These are phyloP conservation scores for Griposia aprilina DNA, from an alignment of 2,888 invertebrate genomes.

Conservation along the genomic window DNA sequence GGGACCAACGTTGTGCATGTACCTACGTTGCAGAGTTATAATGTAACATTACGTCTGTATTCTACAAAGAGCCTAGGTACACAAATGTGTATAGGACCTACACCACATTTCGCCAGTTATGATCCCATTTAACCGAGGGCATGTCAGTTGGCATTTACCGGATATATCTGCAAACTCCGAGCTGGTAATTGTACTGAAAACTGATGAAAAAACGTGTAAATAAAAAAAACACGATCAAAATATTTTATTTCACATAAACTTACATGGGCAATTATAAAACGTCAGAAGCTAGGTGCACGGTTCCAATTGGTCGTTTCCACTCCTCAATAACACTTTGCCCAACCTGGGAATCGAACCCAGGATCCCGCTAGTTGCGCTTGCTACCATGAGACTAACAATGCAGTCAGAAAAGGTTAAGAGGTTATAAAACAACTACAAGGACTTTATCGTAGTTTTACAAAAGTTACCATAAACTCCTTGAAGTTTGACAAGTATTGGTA, in stretches of 20 bases:
- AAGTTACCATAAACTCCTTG: no score
- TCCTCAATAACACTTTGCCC: neutral
- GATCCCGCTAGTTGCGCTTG: no score
- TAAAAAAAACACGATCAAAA: no score
- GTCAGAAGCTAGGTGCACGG: no score
- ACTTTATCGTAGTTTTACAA: neutral
- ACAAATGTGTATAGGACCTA: no score
- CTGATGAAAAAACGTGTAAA: no score
- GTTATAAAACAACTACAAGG: neutral
- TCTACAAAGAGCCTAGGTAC: neutral
- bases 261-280: no score
- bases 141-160: neutral
- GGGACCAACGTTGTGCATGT: neutral
- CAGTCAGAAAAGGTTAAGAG: neutral
- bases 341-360: neutral
- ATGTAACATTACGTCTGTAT: neutral
- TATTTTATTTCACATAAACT: no score
- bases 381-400: neutral
- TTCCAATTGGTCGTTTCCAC: no score
- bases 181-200: neutral
- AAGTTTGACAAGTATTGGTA: neutral
- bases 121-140: neutral
- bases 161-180: neutral
- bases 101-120: no score
- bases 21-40: neutral